These are phyloP conservation scores for Phyllopteryx taeniolatus DNA, from an alignment of 2,113 vertebrate genomes.

Conservation along the genomic window DNA sequence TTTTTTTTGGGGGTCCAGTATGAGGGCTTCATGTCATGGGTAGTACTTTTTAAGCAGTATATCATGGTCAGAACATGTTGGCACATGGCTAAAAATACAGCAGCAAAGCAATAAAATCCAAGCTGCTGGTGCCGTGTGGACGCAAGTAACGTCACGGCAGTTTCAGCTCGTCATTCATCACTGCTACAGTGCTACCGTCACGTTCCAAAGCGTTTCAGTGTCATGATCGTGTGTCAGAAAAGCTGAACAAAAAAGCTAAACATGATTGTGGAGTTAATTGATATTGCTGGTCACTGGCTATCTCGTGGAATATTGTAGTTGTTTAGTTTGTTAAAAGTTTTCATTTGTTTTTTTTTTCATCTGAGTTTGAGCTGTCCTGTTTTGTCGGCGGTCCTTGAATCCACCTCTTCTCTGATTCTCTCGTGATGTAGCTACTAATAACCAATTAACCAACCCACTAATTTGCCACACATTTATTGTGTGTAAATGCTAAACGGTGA, in stretches of 20 bases:
- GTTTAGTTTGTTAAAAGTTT: no score
- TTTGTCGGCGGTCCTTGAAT: no score
- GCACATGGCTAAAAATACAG: constrained; percentile 1
- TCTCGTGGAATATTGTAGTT: no score
- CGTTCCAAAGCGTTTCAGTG: background rate
- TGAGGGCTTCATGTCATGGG: constrained; percentile 3
- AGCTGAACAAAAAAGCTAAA: background rate
- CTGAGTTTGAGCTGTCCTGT: no score
- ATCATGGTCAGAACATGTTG: constrained; percentile 5
- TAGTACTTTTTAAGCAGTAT: background rate
- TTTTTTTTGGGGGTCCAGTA: background rate
- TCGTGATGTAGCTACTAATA: no score
- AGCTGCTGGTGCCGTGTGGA: background rate
- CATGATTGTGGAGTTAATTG: background rate
- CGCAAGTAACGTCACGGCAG: background rate
- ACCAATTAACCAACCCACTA: no score
- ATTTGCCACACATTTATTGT: no score
- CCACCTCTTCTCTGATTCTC: no score
- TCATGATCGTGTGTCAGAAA: background rate
- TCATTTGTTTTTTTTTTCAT: no score
- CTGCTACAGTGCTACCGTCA: background rate
- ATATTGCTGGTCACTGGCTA: no score
- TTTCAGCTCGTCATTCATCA: background rate
- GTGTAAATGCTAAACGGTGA: no score
- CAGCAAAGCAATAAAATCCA: background rate